These are phyloP conservation scores for Pseudochaenichthys georgianus DNA, from an alignment of 2,797 vertebrate genomes.

Conservation along the genomic window DNA sequence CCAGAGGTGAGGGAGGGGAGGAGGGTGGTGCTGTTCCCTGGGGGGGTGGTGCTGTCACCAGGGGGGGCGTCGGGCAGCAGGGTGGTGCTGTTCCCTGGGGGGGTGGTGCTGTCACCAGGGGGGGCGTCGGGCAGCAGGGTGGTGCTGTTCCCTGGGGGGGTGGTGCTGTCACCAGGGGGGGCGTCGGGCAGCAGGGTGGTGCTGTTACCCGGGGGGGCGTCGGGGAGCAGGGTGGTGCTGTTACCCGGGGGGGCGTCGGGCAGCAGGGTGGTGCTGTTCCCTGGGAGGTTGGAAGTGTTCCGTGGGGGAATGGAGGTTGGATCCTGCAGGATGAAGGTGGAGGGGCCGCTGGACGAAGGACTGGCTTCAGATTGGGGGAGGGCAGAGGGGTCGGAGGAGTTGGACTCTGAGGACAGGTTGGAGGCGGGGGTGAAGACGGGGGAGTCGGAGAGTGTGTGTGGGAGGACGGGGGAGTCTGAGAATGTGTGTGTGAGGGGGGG, in stretches of 20 bases:
- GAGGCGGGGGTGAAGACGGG: conserved; percentile 34
- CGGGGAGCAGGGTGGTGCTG: conserved; percentile 28
- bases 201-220: neutral
- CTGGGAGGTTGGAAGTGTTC: neutral
- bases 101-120: conserved; percentile 41
- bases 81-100: neutral
- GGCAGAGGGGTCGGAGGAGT: conserved; percentile 38
- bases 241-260: neutral
- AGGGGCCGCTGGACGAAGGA: conserved; percentile 24
- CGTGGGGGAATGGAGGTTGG: conserved; percentile 1
- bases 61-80: neutral
- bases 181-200: no score
- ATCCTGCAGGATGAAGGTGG: conserved; percentile 36
- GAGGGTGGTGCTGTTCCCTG: conserved; percentile 57
- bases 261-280: conserved; percentile 60
- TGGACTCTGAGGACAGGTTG: conserved; percentile 37
- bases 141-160: conserved; percentile 12
- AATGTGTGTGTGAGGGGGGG: conserved; percentile 37
- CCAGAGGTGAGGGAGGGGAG: no score
- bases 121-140: conserved; percentile 21
- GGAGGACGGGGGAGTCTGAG: conserved; percentile 25
- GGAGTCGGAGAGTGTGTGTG: conserved; percentile 42
- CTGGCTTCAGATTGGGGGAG: conserved; percentile 26
- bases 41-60: conserved; percentile 27
- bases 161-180: conserved; percentile 44